These are phyloP conservation scores for Sardina pilchardus DNA, from an alignment of 2,113 vertebrate genomes.

Conservation along the genomic window DNA sequence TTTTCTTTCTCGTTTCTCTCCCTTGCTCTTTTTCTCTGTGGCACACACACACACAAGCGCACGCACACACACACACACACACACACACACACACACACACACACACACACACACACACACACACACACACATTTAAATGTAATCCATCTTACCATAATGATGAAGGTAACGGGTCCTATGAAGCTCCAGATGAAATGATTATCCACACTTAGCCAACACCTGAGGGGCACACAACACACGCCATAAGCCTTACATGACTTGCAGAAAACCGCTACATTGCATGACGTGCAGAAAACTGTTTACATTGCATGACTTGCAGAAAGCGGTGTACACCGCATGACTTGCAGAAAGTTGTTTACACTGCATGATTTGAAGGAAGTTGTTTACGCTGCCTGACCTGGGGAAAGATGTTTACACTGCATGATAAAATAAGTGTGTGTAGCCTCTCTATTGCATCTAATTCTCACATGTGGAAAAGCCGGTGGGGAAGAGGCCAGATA, in stretches of 20 bases:
- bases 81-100: not conserved
- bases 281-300: not conserved
- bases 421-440: not conserved
- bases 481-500: constrained; percentile 25
- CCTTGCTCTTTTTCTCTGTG: not conserved
- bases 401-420: not conserved
- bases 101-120: not conserved
- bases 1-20: constrained; percentile 28
- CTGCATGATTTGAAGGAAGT: constrained; percentile 31
- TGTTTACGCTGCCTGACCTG: not conserved
- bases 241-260: not conserved
- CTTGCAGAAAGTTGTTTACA: constrained; percentile 4
- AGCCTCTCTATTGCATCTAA: not conserved
- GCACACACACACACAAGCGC: not conserved
- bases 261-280: no score
- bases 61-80: not conserved
- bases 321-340: constrained; percentile 26
- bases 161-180: constrained; percentile 96
- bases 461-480: not conserved
- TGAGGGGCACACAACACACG: constrained; percentile 51
- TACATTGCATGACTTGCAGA: not conserved
- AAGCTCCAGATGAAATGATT: constrained; percentile 99
- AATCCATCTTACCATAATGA: constrained; percentile 89
- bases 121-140: constrained; percentile 13
- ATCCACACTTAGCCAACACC: constrained; percentile 97